A percentile compares a stretch with the other conserved stretches of the same genome.
Conservation (phyloP, 2,888 invertebrate species). For the Epicampocera succincta region DNA sequence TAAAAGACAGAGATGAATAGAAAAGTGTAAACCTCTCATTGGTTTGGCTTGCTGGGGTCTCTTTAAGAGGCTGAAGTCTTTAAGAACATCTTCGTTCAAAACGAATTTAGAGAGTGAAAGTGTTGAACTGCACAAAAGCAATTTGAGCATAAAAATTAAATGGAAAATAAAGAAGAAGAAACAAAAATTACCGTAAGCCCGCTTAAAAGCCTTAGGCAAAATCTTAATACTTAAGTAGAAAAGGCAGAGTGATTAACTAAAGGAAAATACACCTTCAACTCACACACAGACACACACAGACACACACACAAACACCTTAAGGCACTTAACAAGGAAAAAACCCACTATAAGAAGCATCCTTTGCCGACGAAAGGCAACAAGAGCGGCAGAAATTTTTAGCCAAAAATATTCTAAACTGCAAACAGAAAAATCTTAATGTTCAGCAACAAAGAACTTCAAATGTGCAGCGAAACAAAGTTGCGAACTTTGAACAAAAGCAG, state of each 20-base stretch:
- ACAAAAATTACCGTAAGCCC: not conserved
- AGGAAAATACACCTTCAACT: not conserved
- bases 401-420: constrained; percentile 9
- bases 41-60: constrained; percentile 7
- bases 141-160: constrained; percentile 38
- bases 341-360: not conserved
- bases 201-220: constrained; percentile 20
- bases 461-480: constrained; percentile 26
- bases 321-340: constrained; percentile 40
- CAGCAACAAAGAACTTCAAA: constrained; percentile 46
- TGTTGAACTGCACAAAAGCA: constrained; percentile 57
- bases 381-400: not conserved
- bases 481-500: constrained; percentile 4
- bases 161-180: constrained; percentile 5
- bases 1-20: not conserved
- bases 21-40: not conserved
- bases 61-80: constrained; percentile 2
- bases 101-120: constrained; percentile 46
- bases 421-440: not conserved
- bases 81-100: constrained; percentile 22
- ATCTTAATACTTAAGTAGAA: constrained; percentile 15
- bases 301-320: constrained; percentile 31
- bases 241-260: not conserved
- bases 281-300: not conserved
- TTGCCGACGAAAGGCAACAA: not conserved